phyloP scores from a whole-genome alignment of 2,113 vertebrate genomes.

The Machaerirhynchus nigripectus region DNA sequence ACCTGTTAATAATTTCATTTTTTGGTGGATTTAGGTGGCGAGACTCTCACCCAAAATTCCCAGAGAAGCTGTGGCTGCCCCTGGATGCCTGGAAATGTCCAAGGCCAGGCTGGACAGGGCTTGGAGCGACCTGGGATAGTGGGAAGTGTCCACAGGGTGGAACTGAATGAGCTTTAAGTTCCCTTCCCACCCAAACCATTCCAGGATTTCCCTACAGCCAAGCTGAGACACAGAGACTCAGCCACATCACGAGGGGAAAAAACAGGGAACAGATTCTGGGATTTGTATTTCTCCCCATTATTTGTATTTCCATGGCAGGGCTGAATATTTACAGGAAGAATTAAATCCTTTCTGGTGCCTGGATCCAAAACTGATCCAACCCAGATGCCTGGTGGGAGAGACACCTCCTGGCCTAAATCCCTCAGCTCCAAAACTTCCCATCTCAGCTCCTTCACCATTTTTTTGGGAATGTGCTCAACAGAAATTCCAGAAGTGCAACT shows the following conservation, averaged over 20 bases:
- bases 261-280: not conserved
- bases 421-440: not conserved
- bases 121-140: not conserved
- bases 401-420: not conserved
- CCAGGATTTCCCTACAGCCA: not conserved
- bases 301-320: fast-evolving
- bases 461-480: not conserved
- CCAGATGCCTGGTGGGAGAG: not conserved
- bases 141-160: not conserved
- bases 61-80: not conserved
- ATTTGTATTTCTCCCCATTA: not conserved
- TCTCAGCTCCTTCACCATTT: not conserved
- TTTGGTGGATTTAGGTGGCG: not conserved
- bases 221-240: not conserved
- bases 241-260: not conserved
- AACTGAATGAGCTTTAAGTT: not conserved
- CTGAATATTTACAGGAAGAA: not conserved
- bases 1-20: not conserved
- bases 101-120: not conserved
- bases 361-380: not conserved
- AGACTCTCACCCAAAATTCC: too few relatives aligned
- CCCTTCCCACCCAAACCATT: not conserved
- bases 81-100: not conserved
- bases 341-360: not conserved
- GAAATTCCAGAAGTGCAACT: not conserved